phyloP scores from a whole-genome alignment of 2,888 invertebrate species.

The Keiferia lycopersicella region DNA sequence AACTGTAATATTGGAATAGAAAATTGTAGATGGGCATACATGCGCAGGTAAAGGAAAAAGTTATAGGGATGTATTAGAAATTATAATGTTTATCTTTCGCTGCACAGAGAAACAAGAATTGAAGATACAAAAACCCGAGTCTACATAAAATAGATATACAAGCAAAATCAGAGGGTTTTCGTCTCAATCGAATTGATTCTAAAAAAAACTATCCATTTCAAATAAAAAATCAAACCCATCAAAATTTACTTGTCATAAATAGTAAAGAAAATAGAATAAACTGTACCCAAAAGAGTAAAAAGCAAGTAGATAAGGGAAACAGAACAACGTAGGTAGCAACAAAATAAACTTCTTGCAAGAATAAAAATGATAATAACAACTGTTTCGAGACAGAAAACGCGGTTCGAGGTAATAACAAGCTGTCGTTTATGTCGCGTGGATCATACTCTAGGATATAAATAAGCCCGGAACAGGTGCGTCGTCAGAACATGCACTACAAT shows the following conservation, averaged over 20 bases:
- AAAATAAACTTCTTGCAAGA: constrained; percentile 15
- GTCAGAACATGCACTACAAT: constrained; percentile 53
- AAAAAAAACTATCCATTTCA: too few relatives aligned
- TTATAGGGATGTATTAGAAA: too few relatives aligned
- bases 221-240: too few relatives aligned
- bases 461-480: constrained; percentile 62
- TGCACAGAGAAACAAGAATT: not conserved
- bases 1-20: constrained; percentile 13
- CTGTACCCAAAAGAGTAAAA: not conserved
- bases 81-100: not conserved
- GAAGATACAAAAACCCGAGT: too few relatives aligned
- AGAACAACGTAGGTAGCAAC: constrained; percentile 3
- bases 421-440: constrained; percentile 42
- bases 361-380: constrained; percentile 19
- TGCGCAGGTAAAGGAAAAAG: too few relatives aligned
- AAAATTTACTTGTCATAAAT: not conserved
- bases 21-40: not conserved
- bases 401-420: constrained; percentile 29
- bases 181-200: too few relatives aligned
- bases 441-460: constrained; percentile 57
- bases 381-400: constrained; percentile 21
- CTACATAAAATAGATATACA: too few relatives aligned
- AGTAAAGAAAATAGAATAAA: not conserved
- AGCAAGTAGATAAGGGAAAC: not conserved
- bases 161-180: too few relatives aligned